These are phyloP conservation scores for Apostichopus californicus DNA, from an alignment of 35 echinoderm and acorn worm species.

Conservation along the genomic window DNA sequence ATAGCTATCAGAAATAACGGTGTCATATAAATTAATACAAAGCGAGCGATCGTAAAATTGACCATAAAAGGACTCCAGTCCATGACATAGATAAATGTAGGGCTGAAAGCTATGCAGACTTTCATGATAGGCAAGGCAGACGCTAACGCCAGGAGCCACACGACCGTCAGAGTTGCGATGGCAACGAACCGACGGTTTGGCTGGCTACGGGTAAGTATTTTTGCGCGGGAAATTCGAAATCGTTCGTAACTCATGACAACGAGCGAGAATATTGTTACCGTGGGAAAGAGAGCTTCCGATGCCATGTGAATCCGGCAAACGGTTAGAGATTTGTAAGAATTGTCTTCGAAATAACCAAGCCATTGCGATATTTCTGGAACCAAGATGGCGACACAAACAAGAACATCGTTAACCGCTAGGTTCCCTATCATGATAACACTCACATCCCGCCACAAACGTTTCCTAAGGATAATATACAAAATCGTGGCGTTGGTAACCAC, in stretches of 20 bases:
- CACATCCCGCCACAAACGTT: constrained; percentile 51
- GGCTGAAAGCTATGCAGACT: background rate
- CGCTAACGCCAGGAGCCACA: constrained; percentile 16
- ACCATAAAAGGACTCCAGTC: constrained; percentile 39
- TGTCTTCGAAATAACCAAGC: constrained; percentile 28
- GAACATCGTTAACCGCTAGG: constrained; percentile 42
- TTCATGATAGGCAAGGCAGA: constrained; percentile 1
- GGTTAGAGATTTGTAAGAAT: background rate
- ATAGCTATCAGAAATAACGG: constrained; percentile 46
- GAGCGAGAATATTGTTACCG: constrained; percentile 47
- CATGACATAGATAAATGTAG: constrained; percentile 12
- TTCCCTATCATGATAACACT: constrained; percentile 54
- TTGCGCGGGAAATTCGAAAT: constrained; percentile 43
- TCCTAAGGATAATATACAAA: constrained; percentile 17
- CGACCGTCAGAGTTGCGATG: background rate
- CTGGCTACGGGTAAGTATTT: constrained; percentile 36
- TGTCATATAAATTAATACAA: constrained; percentile 40
- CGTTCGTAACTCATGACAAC: constrained; percentile 52
- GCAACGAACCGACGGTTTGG: constrained; percentile 26
- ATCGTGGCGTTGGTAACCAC: constrained; percentile 40
- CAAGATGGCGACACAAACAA: constrained; percentile 38
- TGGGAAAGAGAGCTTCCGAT: constrained; percentile 24
- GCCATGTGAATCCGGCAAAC: constrained; percentile 15
- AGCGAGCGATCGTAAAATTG: constrained; percentile 26
- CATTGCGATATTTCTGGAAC: constrained; percentile 49